phyloP scores from a whole-genome alignment of 2,797 vertebrate genomes.

The Heterohyrax brucei region DNA sequence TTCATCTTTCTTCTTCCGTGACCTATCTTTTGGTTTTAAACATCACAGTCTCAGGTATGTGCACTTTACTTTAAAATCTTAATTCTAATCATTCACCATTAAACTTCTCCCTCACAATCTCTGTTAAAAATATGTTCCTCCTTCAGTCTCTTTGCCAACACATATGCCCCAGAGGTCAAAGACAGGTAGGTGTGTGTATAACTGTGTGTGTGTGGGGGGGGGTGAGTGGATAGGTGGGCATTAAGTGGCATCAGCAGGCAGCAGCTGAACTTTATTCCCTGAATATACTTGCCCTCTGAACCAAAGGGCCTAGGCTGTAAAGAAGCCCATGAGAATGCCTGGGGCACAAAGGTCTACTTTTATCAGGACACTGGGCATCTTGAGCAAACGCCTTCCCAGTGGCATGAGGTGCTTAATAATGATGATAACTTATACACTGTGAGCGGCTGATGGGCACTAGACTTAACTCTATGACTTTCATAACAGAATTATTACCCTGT shows the following conservation, averaged over 20 bases:
- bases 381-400: neutral
- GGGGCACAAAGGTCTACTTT: neutral
- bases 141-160: neutral
- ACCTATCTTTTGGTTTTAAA: conserved; percentile 42
- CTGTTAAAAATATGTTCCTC: conserved; percentile 10
- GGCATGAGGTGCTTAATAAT: neutral
- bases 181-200: neutral
- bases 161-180: neutral
- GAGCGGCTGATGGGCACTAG: neutral
- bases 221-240: too few species aligned
- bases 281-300: neutral
- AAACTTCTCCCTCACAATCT: neutral
- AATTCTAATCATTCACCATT: neutral
- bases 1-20: conserved; percentile 1
- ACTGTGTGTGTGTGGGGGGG: neutral
- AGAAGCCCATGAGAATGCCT: neutral
- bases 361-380: neutral
- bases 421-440: neutral
- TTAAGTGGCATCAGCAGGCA: neutral
- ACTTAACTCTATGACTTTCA: neutral
- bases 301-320: neutral
- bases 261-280: neutral
- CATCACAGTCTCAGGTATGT: neutral
- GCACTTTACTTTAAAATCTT: conserved; percentile 17
- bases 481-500: conserved; percentile 19